phyloP scores from a whole-genome alignment of 2,113 vertebrate species.

The Tragelaphus buxtoni region DNA sequence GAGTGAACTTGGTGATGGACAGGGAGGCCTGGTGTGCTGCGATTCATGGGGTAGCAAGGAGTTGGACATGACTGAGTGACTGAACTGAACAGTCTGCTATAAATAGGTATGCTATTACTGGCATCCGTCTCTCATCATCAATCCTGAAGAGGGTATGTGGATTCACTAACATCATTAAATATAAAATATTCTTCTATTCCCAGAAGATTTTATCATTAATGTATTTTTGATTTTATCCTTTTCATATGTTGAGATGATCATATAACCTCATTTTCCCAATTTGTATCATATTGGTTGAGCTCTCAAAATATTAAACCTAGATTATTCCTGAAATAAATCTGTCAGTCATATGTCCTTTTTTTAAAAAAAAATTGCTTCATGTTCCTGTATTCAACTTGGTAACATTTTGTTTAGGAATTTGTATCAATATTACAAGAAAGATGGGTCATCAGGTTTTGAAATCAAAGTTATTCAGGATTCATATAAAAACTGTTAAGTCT shows the following conservation, averaged over 20 bases:
- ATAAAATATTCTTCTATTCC: neutral
- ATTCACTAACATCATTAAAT: neutral
- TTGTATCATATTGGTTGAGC: neutral
- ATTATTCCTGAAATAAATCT: neutral
- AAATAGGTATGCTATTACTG: neutral
- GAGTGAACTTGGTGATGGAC: too few relatives aligned
- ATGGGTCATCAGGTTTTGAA: neutral
- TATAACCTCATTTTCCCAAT: neutral
- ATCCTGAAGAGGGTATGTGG: neutral
- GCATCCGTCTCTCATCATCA: neutral
- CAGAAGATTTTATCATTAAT: neutral
- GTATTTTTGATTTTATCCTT: neutral
- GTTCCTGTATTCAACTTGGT: neutral
- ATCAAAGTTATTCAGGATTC: neutral
- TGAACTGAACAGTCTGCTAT: neutral
- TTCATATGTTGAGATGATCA: neutral
- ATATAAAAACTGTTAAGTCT: neutral
- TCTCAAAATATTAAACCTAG: neutral
- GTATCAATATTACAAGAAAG: neutral
- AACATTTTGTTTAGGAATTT: neutral
- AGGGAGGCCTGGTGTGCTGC: too few relatives aligned
- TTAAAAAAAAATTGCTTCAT: neutral
- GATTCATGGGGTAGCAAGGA: too few relatives aligned
- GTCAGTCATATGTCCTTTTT: neutral
- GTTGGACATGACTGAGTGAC: accelerated